Conservation (phyloP, 2,113 vertebrate species). For the Charadrius vociferus region DNA sequence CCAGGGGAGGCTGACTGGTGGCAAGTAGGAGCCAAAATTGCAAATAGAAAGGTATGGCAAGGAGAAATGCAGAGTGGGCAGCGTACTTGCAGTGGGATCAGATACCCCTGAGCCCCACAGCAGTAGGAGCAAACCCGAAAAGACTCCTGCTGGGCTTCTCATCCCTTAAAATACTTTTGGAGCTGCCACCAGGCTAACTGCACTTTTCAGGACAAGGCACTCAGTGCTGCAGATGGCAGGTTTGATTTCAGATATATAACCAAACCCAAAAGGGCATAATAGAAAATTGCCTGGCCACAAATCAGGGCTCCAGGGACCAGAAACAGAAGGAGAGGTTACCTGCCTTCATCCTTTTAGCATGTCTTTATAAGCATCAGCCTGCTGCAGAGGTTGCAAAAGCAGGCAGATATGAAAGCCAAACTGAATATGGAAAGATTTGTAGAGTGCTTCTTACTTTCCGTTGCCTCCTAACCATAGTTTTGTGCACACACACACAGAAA, state of each 20-base stretch:
- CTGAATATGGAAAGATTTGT: background rate
- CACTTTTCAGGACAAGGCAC: background rate
- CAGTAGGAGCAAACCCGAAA: background rate
- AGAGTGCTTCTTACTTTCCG: background rate
- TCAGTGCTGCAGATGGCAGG: background rate
- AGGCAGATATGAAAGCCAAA: background rate
- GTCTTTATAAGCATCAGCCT: background rate
- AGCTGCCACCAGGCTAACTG: background rate
- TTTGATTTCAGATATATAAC: background rate
- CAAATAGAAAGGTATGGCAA: rapidly evolving
- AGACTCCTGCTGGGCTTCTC: background rate
- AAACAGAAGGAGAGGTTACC: background rate
- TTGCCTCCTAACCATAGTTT: background rate
- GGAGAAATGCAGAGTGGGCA: background rate
- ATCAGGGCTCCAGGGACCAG: background rate
- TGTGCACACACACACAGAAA: background rate
- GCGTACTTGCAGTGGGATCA: background rate
- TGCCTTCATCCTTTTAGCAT: background rate
- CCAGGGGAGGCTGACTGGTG: background rate
- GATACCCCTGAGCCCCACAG: background rate
- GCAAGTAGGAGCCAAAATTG: background rate
- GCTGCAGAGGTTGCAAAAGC: background rate
- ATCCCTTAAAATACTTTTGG: background rate
- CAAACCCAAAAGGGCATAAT: background rate
- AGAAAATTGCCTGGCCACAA: background rate